Evolutionary conservation across 2,797 vertebrate genomes (phyloP), one percentile per base, ranked within the genome.

Genomic region (Onychomys torridus): DNA sequence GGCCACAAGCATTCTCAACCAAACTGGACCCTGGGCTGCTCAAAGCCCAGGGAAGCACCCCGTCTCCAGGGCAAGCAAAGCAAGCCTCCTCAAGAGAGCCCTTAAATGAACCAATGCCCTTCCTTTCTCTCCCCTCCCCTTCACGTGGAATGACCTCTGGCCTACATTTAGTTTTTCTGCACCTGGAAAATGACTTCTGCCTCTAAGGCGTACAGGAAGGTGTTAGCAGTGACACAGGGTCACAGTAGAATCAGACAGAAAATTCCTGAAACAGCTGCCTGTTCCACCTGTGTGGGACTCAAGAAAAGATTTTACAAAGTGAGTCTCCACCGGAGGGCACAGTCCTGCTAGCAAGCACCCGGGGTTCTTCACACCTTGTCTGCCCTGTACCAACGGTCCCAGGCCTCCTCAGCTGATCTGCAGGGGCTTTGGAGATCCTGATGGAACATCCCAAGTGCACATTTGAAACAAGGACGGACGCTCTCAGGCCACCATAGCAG

Each of bases 401-500:
- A 57, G 57, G 6, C 23, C 12, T 65, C 75, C 65, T 40, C 8
- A 3, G 77, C 34, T 49, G 27, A 63, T 25, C 5, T 12, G n/a
- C 16, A 55, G 84, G 71, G 84, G 21, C 57, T 82, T 27, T 40
- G 43, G n/a, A 9, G 9, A 16, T 4, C 13, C 2, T 40, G 6
- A n/a, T 4, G 9, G 32, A 59, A 37, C 5, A 29, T 2, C 25
- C 49, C 37, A 8, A 61, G 8, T 8, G 0, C 40, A 21, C 0
- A 0, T 43, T 2, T 4, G 32, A 79, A 17, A 49, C 1, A 10
- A 29, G 14, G 6, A 4, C 0, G 0, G 3, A 6, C 1, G 1
- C 29, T 16, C 37, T 16, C 3, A 8, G 0, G 10, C 16, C 3
- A 10, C 7, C 65, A 25, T 0, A 5, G 59, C 2, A 9, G 43